Evolutionary conservation across 2,888 invertebrate species (phyloP), one percentile per base, ranked within the genome.

Genomic region (Scelioninae gen. 2): DNA sequence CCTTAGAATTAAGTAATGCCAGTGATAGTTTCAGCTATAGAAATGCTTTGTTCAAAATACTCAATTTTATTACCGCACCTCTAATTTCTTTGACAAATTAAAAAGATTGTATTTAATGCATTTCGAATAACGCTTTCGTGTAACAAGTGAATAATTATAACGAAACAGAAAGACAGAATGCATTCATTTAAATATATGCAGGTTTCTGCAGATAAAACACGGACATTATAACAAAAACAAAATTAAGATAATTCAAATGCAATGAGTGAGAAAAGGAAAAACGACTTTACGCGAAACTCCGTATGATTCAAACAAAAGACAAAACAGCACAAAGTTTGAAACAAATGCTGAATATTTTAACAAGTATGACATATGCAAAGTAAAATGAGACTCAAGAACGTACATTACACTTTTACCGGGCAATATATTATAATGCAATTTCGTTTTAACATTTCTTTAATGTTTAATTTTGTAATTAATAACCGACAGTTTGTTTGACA

Each of bases 211-310:
- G 28, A 60, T 37, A 48, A 46, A 48, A 60, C 37, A 16, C 13
- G 7, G 25, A 37, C 57, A 33, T 37, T 35, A 48, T 13, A 48
- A 60, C 37, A 37, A 25, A 37, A 60, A 60, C 37, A 39, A 60
- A 61, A 60, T 60, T 60, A 60, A 37, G 48, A 39, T 50, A 50
- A 61, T 61, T 61, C 22, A 41, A 41, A 50, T 50, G 41, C 28
- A 61, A 61, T 41, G 50, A 50, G 25, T 50, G 61, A 61, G 37
- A 43, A 63, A 33, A 50, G 50, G 33, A 52, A 39, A 28, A 43
- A 61, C 15, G 39, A 61, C 39, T 61, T 52, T 22, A n/a, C 16
- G 41, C 15, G 61, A 11, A 31, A 16, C 48, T 25, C 2, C 11
- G 48, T 33, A 11, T 4, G 22, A 60, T 48, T 50, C 31, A 18